phyloP scores from a whole-genome alignment of 2,797 vertebrate genomes.

The Tiaroga cobitis region DNA sequence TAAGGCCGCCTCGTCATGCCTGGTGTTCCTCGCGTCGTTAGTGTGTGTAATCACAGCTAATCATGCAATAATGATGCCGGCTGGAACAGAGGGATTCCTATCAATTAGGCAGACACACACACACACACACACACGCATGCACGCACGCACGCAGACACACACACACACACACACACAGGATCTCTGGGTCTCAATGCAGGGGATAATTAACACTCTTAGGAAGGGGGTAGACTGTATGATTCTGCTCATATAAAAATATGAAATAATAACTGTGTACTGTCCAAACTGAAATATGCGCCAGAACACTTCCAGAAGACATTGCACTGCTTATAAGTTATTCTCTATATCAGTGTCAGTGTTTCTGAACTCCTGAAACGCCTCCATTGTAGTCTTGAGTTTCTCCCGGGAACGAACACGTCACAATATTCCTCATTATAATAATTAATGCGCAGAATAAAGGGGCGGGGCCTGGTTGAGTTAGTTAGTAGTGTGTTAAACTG shows the following conservation, averaged over 20 bases:
- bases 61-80: conserved; percentile 67
- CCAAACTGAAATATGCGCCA: neutral
- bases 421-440: neutral
- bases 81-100: conserved; percentile 63
- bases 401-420: neutral
- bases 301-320: neutral
- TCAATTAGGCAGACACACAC: conserved; percentile 57
- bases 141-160: neutral
- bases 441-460: neutral
- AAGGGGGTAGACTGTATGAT: neutral
- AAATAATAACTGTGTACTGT: neutral
- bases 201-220: neutral
- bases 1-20: conserved; percentile 57
- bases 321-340: neutral
- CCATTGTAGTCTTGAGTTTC: neutral
- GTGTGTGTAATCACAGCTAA: conserved; percentile 68
- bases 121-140: neutral
- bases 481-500: neutral
- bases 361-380: neutral
- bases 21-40: conserved; percentile 56
- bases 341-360: neutral
- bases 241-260: neutral
- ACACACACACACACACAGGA: neutral
- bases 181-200: neutral
- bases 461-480: neutral